These are phyloP conservation scores for Tenrec ecaudatus DNA, from an alignment of 2,113 vertebrate species.

Conservation along the genomic window DNA sequence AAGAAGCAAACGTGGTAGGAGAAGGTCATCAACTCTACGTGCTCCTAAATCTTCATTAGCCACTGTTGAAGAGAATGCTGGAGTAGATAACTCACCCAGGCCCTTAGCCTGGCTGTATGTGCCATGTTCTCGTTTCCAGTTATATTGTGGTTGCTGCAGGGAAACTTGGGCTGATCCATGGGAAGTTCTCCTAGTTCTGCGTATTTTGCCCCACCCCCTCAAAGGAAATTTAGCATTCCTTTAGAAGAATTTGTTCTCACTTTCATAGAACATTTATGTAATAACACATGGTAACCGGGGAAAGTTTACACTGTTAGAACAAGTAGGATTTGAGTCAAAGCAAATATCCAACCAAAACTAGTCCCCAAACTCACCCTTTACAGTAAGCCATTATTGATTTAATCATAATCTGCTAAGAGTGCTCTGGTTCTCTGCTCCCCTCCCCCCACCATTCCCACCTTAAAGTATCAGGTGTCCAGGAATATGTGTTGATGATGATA, in stretches of 20 bases:
- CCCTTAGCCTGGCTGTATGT: not conserved
- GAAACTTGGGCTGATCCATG: not conserved
- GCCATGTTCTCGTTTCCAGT: not conserved
- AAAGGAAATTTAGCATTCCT: conserved; percentile 49
- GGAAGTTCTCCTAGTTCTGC: not conserved
- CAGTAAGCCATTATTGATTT: not conserved
- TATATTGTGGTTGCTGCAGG: not conserved
- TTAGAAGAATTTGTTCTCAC: conserved; percentile 21
- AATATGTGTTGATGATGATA: not conserved
- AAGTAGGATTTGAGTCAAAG: conserved; percentile 46
- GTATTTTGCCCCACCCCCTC: conserved; percentile 24
- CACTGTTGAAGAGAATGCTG: not conserved
- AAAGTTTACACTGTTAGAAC: conserved; percentile 13
- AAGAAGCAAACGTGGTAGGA: not conserved
- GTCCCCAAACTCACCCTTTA: not conserved
- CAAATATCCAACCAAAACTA: conserved; percentile 8
- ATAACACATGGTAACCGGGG: not conserved
- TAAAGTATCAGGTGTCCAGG: not conserved
- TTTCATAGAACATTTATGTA: conserved; percentile 11
- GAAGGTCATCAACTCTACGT: not conserved
- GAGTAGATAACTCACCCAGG: not conserved
- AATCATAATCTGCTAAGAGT: not conserved
- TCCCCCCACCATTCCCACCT: too few species aligned
- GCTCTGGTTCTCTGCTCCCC: not conserved
- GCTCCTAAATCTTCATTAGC: not conserved